Base-by-base conservation (phyloP, 2,888 invertebrate genomes). In the Gymnocheta viridis region DNA sequence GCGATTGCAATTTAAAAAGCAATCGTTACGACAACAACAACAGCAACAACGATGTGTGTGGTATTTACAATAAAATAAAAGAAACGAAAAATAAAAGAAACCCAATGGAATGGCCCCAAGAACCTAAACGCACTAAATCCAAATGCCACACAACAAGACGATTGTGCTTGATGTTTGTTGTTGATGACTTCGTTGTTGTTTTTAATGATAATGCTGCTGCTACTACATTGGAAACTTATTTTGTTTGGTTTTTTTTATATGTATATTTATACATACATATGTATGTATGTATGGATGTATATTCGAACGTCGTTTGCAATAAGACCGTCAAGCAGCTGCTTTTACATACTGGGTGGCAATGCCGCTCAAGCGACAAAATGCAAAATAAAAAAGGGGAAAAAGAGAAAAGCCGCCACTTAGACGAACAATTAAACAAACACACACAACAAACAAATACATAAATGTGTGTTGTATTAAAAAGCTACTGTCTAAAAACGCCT, bases 121-220 rank as follows among this genome's bases (percentile, higher is more conserved):
- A 72, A 66, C 60, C 60, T 66, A 60, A 82, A 82, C 77, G 77
- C 77, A 82, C 77, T 77, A 77, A 82, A 82, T 82, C 64, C 72
- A 82, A 82, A 82, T 77, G 82, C 82, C 82, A 82, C 82, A 82
- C 82, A 82, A 72, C 82, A 44, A 66, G 82, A 72, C 24, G 51
- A 76, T 49, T 76, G 62, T 56, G 22, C 38, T 27, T 82, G 66
- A 73, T 73, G 66, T 58, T 54, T 74, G 64, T 66, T 60, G 79
- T 80, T 80, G 80, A 66, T 79, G 78, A 70, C 44, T 79, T 73
- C 17, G 66, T 74, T 74, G 66, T 74, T 74, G 73, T 67, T 62
- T 51, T 70, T 76, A 74, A 76, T 62, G 67, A 69, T 77, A 72
- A 70, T 72, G 66, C 64, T 69, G 54, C 64, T 76, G 44, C 66